Percentiles rank a stretch among this genome's conserved stretches.
Conservation (phyloP, 1,140 invertebrate genomes). For the Pteromalus puparum region DNA sequence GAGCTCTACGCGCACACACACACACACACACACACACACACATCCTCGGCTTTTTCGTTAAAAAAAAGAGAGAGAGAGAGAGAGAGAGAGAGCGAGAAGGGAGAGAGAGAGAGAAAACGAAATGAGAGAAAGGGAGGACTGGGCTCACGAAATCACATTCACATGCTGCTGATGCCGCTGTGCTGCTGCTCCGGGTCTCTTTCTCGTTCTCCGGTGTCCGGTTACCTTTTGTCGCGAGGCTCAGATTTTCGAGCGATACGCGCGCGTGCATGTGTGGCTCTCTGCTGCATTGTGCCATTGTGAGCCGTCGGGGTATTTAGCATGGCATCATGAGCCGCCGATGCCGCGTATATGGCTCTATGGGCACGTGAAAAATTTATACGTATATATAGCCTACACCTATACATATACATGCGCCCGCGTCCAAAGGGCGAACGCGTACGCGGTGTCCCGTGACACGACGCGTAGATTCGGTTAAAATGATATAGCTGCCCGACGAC, state of each 20-base stretch:
- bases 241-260: constrained; percentile 69
- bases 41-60: not conserved
- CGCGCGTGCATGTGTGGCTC: constrained; percentile 8
- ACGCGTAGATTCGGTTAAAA: constrained; percentile 69
- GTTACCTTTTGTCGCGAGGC: constrained; percentile 70
- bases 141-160: constrained; percentile 50
- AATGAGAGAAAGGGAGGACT: not conserved
- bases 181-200: constrained; percentile 43
- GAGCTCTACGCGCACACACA: constrained; percentile 36
- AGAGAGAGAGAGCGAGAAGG: not conserved
- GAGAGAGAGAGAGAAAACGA: not conserved
- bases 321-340: constrained; percentile 60
- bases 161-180: constrained; percentile 55
- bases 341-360: not conserved
- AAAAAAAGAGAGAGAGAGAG: constrained; percentile 24
- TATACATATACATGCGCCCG: constrained; percentile 25
- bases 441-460: constrained; percentile 59
- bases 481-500: constrained; percentile 57
- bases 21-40: not conserved
- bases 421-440: constrained; percentile 35
- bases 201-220: constrained; percentile 63
- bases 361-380: constrained; percentile 26
- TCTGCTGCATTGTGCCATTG: constrained; percentile 56
- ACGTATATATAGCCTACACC: constrained; percentile 19
- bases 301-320: constrained; percentile 66